These are phyloP conservation scores for Mactromeris polynyma DNA, from an alignment of 2,888 invertebrate genomes.

Conservation along the genomic window DNA sequence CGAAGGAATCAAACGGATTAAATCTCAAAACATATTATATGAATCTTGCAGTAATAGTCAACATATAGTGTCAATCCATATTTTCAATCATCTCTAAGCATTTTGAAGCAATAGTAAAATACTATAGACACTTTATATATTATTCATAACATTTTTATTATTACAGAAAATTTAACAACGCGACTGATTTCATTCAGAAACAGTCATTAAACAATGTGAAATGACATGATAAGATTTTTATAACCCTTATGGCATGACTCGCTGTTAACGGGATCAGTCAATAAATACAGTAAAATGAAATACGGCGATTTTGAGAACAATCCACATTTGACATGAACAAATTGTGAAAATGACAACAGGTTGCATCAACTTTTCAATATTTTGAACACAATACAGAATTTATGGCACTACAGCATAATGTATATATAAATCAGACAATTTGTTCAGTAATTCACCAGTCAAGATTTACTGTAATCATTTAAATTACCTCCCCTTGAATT, in stretches of 20 bases:
- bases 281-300: no score
- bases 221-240: neutral
- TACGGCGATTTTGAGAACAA: neutral
- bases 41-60: neutral
- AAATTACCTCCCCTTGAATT: neutral
- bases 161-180: neutral
- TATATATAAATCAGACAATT: neutral
- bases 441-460: neutral
- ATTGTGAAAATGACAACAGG: neutral
- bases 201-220: neutral
- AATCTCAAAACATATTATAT: neutral
- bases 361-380: neutral
- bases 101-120: no score
- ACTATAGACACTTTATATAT: no score
- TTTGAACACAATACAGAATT: conserved; percentile 17
- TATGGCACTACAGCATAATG: conserved; percentile 11
- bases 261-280: no score
- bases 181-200: neutral
- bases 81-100: no score
- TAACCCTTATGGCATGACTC: no score
- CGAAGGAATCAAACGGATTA: neutral
- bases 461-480: neutral
- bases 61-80: neutral
- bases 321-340: neutral
- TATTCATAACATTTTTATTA: no score